Conservation (phyloP, 2,797 vertebrate species). For the Harpagifer antarcticus region DNA sequence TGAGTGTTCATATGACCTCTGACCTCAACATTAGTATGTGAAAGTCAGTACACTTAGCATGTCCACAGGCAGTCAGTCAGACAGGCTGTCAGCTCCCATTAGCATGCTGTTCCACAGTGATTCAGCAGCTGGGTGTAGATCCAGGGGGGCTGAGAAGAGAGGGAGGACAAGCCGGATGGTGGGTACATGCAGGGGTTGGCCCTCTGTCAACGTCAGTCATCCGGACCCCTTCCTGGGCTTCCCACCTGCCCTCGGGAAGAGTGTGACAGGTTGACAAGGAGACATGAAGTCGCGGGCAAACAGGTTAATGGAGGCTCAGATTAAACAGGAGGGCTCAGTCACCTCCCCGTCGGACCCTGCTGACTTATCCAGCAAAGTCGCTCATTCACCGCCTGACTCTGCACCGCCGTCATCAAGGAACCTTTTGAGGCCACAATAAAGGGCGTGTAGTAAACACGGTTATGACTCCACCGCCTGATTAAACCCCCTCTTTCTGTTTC, state of each 20-base stretch:
- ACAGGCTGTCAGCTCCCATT: constrained; percentile 73
- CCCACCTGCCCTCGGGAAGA: constrained; percentile 9
- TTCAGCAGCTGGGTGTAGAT: constrained; percentile 63
- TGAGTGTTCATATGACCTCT: constrained; percentile 47
- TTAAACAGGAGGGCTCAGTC: constrained; percentile 42
- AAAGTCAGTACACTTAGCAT: constrained; percentile 61
- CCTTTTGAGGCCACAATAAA: constrained; percentile 37
- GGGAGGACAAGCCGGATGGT: constrained; percentile 31
- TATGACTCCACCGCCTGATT: constrained; percentile 44
- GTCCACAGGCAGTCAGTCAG: constrained; percentile 52
- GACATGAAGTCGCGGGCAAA: constrained; percentile 34
- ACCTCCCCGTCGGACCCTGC: constrained; percentile 53
- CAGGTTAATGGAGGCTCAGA: constrained; percentile 47
- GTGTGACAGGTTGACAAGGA: constrained; percentile 20
- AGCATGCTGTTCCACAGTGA: constrained; percentile 63
- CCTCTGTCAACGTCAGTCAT: constrained; percentile 43
- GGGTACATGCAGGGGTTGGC: constrained; percentile 25
- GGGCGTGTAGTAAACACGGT: constrained; percentile 5
- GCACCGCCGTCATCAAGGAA: constrained; percentile 16
- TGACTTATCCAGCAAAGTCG: constrained; percentile 56
- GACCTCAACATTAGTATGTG: constrained; percentile 57
- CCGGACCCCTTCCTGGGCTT: constrained; percentile 15
- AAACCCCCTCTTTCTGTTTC: constrained; percentile 30
- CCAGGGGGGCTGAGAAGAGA: constrained; percentile 25
- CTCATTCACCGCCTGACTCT: constrained; percentile 28